Evolutionary conservation across 1,140 invertebrate genomes (phyloP).

Genomic region (Acromyrmex echinatior): DNA sequence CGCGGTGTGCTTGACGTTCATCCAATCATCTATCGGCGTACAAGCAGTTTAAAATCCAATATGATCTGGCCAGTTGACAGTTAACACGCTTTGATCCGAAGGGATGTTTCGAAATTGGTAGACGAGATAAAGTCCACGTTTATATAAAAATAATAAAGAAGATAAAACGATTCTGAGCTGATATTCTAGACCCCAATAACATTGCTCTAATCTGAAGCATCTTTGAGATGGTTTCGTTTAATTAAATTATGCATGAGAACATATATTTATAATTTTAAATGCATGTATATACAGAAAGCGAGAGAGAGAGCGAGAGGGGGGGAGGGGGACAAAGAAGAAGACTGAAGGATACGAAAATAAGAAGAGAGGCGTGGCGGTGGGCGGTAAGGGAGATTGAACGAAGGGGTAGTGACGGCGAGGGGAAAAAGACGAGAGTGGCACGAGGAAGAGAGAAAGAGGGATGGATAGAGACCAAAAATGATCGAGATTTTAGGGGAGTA

Average conservation of each 20-base stretch:
- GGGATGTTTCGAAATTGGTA: slow-evolving; percentile 6
- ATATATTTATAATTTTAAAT: slow-evolving; percentile 7
- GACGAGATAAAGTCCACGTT: not conserved
- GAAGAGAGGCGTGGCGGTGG: slow-evolving; percentile 36
- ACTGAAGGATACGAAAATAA: slow-evolving; percentile 20
- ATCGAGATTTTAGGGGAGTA: slow-evolving; percentile 37
- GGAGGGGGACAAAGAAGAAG: not conserved
- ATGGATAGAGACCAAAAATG: slow-evolving; percentile 31
- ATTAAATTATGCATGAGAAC: not conserved
- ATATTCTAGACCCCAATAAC: not conserved
- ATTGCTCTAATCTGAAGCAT: not conserved
- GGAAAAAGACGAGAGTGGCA: not conserved
- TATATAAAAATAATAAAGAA: slow-evolving; percentile 18
- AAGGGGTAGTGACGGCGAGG: slow-evolving; percentile 1
- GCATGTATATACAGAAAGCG: not conserved
- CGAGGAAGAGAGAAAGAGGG: not conserved
- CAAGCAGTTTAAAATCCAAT: slow-evolving; percentile 25
- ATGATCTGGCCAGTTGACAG: slow-evolving; percentile 10
- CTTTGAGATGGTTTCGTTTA: not conserved
- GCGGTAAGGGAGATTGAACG: slow-evolving; percentile 10
- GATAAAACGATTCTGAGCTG: not conserved
- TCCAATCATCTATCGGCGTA: not conserved
- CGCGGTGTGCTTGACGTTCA: slow-evolving; percentile 36
- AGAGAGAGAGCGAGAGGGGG: not conserved
- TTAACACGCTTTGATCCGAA: slow-evolving; percentile 33